Evolutionary conservation across 2,113 vertebrate genomes (phyloP), one percentile per base, ranked within the genome.

Genomic region (Pituophis catenifer): DNA sequence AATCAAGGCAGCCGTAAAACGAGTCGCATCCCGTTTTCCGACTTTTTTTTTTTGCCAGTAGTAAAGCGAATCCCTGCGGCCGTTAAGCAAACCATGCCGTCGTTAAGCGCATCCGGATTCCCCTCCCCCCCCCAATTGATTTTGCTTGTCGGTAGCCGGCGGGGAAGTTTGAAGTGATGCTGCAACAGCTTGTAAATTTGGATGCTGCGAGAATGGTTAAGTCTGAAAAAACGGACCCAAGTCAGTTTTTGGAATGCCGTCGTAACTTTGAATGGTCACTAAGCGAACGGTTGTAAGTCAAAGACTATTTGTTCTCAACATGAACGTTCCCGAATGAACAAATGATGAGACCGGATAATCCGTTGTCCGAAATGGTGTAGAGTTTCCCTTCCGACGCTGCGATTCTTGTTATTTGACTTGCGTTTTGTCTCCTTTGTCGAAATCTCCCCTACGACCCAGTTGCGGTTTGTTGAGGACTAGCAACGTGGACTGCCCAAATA

Each of bases 21-120:
- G 5, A n/a, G 26, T 29, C 62, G 12, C 1, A 0, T 23, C 62
- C 9, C 3, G 11, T 65, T 65, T 65, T 29, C 12, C 0, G 3
- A 3, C 62, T 12, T 65, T 62, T 62, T 5, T 58, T 24, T 59
- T 62, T 62, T 4, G 59, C 24, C 3, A 24, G 26, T 65, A 24
- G 58, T 24, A 59, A 59, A 59, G 8, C 2, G 58, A 59, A 59
- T 59, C 58, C 19, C 58, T 59, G 23, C 2, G 21, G 58, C 21
- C 4, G 62, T 13, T 65, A 65, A 65, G 26, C 5, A 12, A 65
- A n/a, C 13, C 11, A 13, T n/a, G 62, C 11, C 4, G 0, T 65
- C 29, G 3, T 65, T 65, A 65, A 65, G 4, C 5, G 4, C 12
- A 65, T 65, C 26, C 11, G 5, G 3, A 26, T 65, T 48, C 5